Percentiles rank a stretch among this genome's conserved stretches.
Evolutionary conservation across 2,797 vertebrate genomes (phyloP).

Genomic region (Potorous gilbertii): DNA sequence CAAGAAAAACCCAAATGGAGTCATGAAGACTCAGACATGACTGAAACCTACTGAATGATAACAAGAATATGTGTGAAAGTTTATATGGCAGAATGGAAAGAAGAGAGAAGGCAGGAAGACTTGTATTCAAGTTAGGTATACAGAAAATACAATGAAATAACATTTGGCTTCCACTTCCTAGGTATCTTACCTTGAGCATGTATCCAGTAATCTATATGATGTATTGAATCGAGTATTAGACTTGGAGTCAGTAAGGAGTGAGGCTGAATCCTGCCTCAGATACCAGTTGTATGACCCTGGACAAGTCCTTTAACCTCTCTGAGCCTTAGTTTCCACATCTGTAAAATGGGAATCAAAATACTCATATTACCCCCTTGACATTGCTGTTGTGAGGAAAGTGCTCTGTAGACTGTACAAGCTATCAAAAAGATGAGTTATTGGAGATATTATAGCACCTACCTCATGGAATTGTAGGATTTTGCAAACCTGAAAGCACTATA

Average conservation of each 20-base stretch:
- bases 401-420: not conserved
- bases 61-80: not conserved
- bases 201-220: not conserved
- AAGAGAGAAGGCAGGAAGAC: not conserved
- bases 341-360: not conserved
- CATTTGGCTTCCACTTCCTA: not conserved
- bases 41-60: too few species aligned
- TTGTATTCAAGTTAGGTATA: not conserved
- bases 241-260: not conserved
- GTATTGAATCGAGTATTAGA: not conserved
- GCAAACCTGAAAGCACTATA: not conserved
- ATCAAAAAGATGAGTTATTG: not conserved
- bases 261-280: not conserved
- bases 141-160: not conserved
- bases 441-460: not conserved
- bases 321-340: not conserved
- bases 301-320: not conserved
- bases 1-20: too few species aligned
- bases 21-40: too few species aligned
- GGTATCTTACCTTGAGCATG: not conserved
- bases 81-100: not conserved
- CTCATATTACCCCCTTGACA: not conserved
- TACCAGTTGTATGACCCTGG: not conserved
- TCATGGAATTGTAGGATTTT: not conserved
- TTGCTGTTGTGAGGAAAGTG: not conserved